Conservation (phyloP, 2,113 vertebrate species). For the Tinamus guttatus region DNA sequence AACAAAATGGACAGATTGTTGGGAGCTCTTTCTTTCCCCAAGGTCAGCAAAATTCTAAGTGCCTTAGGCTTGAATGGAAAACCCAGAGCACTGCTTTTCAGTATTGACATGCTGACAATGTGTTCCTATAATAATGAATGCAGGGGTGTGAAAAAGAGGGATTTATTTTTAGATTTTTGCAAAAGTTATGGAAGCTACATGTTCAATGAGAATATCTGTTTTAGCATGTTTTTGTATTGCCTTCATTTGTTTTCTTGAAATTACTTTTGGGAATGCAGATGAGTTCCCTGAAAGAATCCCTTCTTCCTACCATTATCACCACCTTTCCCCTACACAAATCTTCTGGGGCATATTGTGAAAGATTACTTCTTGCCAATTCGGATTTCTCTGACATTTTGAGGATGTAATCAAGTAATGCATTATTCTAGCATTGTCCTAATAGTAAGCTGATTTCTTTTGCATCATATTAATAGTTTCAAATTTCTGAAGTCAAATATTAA, state of each 20-base stretch:
- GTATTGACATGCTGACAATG: neutral
- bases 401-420: neutral
- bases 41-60: neutral
- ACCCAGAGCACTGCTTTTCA: neutral
- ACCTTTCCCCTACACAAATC: neutral
- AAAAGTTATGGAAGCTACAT: neutral
- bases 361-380: neutral
- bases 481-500: neutral
- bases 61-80: neutral
- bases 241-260: neutral
- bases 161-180: neutral
- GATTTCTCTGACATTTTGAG: neutral
- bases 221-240: neutral
- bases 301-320: rapidly evolving
- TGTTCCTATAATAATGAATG: neutral
- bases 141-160: neutral
- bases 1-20: neutral
- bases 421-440: neutral
- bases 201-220: neutral
- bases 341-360: neutral
- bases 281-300: neutral
- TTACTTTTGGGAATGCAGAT: neutral
- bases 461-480: neutral
- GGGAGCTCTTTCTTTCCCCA: neutral
- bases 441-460: neutral